Conservation (phyloP, 2,113 vertebrate species). For the Anas platyrhynchos region DNA sequence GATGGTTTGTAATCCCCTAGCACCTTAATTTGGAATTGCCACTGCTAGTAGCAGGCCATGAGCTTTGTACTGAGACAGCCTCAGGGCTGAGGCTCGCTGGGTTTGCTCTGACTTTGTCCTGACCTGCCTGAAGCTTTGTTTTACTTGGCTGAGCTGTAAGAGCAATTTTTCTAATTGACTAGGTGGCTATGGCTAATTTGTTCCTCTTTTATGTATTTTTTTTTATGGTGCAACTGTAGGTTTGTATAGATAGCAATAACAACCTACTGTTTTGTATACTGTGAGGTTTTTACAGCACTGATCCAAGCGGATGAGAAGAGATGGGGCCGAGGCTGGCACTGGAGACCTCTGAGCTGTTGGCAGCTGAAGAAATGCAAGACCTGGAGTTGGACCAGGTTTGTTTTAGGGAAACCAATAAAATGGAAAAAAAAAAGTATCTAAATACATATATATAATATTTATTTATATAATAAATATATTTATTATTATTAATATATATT, state of each 20-base stretch:
- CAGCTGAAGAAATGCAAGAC: not conserved
- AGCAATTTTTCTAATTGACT: not conserved
- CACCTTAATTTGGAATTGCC: not conserved
- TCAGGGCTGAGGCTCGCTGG: not conserved
- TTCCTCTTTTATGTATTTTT: not conserved
- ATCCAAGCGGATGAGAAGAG: not conserved
- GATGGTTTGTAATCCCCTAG: not conserved
- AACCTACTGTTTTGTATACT: not conserved
- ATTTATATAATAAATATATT: too few relatives aligned
- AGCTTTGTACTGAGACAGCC: not conserved
- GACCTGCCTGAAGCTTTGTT: not conserved
- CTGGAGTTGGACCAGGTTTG: not conserved
- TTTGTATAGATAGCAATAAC: not conserved
- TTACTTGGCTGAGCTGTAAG: not conserved
- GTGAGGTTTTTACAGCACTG: not conserved
- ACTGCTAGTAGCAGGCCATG: rapidly evolving
- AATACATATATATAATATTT: too few relatives aligned
- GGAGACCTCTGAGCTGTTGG: not conserved
- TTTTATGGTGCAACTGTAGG: not conserved
- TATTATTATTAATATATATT: too few relatives aligned
- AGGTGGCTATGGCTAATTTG: not conserved
- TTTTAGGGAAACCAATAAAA: not conserved
- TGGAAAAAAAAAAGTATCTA: not conserved
- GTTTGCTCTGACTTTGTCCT: not conserved
- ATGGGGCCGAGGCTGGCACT: not conserved